A percentile compares a stretch with the other conserved stretches of the same genome.
Conservation (phyloP, 2,113 vertebrate genomes). For the Jaculus jaculus region DNA sequence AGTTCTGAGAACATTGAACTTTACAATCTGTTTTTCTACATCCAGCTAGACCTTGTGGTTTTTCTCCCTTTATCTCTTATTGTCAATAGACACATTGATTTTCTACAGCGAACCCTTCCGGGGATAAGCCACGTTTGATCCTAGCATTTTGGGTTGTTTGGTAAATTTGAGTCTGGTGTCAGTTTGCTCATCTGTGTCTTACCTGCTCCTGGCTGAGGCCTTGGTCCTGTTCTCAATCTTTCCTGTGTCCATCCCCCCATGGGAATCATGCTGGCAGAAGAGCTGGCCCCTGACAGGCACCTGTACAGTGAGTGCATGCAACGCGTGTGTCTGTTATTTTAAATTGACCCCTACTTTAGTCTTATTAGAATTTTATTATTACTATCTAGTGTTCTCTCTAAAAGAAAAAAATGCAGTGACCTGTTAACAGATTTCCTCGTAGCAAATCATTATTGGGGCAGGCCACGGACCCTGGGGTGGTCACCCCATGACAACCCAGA, state of each 20-base stretch:
- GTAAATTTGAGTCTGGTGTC: background rate
- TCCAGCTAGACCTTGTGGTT: background rate
- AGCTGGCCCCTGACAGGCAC: background rate
- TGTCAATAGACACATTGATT: background rate
- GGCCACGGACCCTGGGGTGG: too few relatives aligned
- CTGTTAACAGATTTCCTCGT: background rate
- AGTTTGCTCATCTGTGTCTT: background rate
- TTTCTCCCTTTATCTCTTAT: background rate
- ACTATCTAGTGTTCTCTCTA: background rate
- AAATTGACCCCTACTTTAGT: background rate
- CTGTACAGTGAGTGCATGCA: background rate
- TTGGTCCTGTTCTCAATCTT: background rate
- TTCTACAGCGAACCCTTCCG: background rate
- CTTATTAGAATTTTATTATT: background rate
- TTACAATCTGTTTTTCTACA: background rate
- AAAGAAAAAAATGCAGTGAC: background rate
- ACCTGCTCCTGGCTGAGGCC: background rate
- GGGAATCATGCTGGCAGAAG: background rate
- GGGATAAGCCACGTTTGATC: background rate
- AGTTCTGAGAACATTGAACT: accelerated
- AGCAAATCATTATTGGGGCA: background rate
- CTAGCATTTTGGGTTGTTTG: background rate
- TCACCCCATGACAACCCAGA: background rate
- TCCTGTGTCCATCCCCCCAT: background rate
- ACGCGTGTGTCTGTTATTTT: accelerated